Conservation (phyloP, 2,113 vertebrate species). For the Sarotherodon lohbergeri region DNA sequence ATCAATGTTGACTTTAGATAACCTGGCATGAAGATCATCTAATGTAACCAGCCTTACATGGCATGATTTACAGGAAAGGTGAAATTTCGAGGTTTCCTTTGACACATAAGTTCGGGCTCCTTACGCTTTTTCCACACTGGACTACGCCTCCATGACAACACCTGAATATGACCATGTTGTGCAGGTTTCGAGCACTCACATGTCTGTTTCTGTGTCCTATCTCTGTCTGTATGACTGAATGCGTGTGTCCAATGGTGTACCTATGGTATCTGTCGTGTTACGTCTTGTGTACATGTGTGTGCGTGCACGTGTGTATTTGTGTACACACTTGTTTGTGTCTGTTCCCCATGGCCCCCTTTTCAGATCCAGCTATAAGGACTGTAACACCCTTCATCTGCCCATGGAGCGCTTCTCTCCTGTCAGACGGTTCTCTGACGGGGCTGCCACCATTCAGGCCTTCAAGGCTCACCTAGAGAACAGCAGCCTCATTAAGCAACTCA, state of each 20-base stretch:
- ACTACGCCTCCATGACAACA: not conserved
- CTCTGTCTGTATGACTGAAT: slow-evolving; percentile 7
- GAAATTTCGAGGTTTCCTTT: not conserved
- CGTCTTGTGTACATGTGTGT: not conserved
- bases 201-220: slow-evolving; percentile 24
- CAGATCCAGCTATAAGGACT: slow-evolving; percentile 97
- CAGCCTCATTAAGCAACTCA: slow-evolving; percentile 95
- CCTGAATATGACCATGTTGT: not conserved
- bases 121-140: not conserved
- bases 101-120: not conserved
- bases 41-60: not conserved
- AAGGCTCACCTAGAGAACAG: slow-evolving; percentile 97
- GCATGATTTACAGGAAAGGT: not conserved
- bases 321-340: slow-evolving; percentile 18
- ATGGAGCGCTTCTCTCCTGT: slow-evolving; percentile 98
- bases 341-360: not conserved
- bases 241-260: not conserved
- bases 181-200: not conserved
- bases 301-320: not conserved
- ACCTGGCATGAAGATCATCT: not conserved
- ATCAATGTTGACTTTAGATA: not conserved
- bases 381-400: slow-evolving; percentile 95
- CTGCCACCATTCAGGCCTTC: slow-evolving; percentile 96
- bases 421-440: slow-evolving; percentile 94
- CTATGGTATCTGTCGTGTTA: not conserved